phyloP scores from a whole-genome alignment of 2,888 invertebrate species.

The Synanthedon andrenaeformis region DNA sequence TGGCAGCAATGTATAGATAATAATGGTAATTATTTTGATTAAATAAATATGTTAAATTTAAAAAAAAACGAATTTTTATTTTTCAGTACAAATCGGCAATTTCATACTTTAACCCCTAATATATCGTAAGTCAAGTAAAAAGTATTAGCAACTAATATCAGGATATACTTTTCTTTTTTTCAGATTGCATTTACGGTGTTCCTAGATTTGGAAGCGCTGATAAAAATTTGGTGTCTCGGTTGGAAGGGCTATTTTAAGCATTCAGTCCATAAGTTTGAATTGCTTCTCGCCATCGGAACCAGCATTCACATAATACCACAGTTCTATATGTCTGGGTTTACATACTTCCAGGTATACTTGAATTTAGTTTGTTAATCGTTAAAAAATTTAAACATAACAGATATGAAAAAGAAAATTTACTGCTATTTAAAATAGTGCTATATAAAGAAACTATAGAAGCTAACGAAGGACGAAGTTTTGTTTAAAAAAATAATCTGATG shows the following conservation, averaged over 20 bases:
- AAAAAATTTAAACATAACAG: background rate
- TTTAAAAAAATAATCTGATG: too few species aligned
- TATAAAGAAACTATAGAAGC: too few species aligned
- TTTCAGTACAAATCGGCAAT: too few species aligned
- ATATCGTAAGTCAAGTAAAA: background rate
- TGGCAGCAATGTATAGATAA: too few species aligned
- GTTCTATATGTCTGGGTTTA: constrained; percentile 92
- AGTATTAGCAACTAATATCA: too few species aligned
- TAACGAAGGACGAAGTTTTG: too few species aligned
- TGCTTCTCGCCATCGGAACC: constrained; percentile 92
- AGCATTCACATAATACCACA: constrained; percentile 93
- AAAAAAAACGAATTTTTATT: too few species aligned
- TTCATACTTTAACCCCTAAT: too few species aligned
- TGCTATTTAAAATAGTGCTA: too few species aligned
- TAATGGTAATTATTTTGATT: too few species aligned
- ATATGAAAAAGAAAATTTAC: too few species aligned
- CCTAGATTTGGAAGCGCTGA: constrained; percentile 92
- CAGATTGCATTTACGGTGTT: constrained; percentile 94
- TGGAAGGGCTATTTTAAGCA: constrained; percentile 95
- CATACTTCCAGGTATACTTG: constrained; percentile 88
- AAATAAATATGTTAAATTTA: too few species aligned
- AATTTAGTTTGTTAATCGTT: background rate
- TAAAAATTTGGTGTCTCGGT: constrained; percentile 98
- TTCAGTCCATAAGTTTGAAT: constrained; percentile 97
- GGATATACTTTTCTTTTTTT: constrained; percentile 16